Evolutionary conservation across 1,140 invertebrate species (phyloP), one percentile per base, ranked within the genome.

Genomic region (Conus betulinus): DNA sequence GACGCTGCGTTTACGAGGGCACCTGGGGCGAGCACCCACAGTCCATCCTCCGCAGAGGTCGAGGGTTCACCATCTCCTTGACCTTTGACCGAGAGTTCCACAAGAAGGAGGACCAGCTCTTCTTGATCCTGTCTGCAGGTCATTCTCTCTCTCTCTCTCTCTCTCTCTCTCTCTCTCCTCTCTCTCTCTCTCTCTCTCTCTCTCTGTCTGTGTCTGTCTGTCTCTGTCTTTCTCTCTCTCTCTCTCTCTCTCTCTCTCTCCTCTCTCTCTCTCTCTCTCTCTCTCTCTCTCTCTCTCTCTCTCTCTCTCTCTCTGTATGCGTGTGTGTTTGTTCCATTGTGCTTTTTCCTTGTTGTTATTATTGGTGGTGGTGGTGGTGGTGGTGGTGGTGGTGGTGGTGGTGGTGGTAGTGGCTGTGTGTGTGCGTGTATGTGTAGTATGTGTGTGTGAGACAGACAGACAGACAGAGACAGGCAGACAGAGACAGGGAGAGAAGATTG

Each of bases 41-140:
- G 91, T 95, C 98, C 53, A 97, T 99, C 0, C 96, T 98, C 0
- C 95, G 98, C 89, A 95, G 98, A 91, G 98, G 98, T 0, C 97
- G 98, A 94, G 95, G 97, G 39, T 98, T 99, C 94, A 96, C 96
- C 89, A 91, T 98, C 15, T 96, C 97, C 89, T 94, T 99, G 2
- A 96, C 95, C 11, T 96, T 98, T 81, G 97, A 97, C 90, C 96
- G 98, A 55, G 96, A 97, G 63, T 98, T 97, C 93, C 96, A 97
- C 91, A 96, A 96, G 23, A 95, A 96, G 20, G 96, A 96, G 91
- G 98, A 99, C 95, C 97, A 97, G 13, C 95, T 99, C 60, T 98
- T 97, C 17, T 97, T 98, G 87, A 97, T 98, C 27, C 98, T 98
- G 52, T 79, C 85, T 15, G 79, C 84, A 52, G 92, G 92, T 92